These are phyloP conservation scores for Myoxocephalus aenaeus DNA, from an alignment of 2,797 vertebrate genomes.

Conservation along the genomic window DNA sequence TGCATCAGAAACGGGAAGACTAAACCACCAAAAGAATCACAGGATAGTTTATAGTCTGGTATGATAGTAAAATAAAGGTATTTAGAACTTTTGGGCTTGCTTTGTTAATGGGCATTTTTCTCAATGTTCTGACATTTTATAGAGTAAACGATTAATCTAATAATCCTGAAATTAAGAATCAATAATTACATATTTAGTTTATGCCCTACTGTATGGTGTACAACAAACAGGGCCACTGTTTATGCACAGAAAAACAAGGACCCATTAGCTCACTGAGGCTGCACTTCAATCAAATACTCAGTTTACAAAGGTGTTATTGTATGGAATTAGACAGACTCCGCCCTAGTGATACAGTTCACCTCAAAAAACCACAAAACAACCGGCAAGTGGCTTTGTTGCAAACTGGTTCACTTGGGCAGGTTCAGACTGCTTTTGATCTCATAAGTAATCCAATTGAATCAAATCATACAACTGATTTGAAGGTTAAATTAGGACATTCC, in stretches of 20 bases:
- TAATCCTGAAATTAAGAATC: background rate
- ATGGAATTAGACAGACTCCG: slow-evolving; percentile 15
- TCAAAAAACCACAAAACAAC: background rate
- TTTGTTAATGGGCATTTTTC: background rate
- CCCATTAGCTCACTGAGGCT: background rate
- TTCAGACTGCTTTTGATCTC: slow-evolving; percentile 11
- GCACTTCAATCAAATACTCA: background rate
- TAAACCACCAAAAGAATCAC: slow-evolving; percentile 13
- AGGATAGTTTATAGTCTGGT: background rate
- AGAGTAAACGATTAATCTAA: background rate
- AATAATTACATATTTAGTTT: background rate
- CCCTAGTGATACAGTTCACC: slow-evolving; percentile 25
- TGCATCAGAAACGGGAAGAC: slow-evolving; percentile 17
- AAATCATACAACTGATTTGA: background rate
- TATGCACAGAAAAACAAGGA: background rate
- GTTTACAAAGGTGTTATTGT: slow-evolving; percentile 25
- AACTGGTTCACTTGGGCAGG: slow-evolving; percentile 6
- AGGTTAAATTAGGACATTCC: slow-evolving; percentile 16
- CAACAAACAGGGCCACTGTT: background rate
- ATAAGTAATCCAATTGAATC: slow-evolving; percentile 1
- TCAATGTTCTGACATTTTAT: background rate
- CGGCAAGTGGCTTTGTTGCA: slow-evolving; percentile 1
- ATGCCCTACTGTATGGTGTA: background rate
- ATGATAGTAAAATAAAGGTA: background rate
- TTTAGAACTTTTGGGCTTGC: background rate